Conservation (phyloP, 2,888 invertebrate species). For the Drepana falcataria region DNA sequence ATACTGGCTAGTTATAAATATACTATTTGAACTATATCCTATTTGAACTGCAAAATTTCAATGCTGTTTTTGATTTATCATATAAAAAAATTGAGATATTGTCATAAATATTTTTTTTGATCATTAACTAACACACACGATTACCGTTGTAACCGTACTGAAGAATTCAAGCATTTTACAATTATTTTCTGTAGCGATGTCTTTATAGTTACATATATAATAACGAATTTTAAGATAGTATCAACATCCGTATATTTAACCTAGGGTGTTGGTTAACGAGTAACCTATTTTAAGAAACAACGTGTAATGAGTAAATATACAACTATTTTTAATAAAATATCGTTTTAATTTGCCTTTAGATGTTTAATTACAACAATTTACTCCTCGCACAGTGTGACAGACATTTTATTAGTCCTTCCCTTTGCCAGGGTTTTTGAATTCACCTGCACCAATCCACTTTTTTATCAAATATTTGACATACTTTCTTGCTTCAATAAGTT, state of each 20-base stretch:
- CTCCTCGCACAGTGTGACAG: too few relatives aligned
- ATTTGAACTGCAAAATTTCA: too few relatives aligned
- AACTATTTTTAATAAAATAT: conserved; percentile 46
- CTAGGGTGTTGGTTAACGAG: conserved; percentile 70
- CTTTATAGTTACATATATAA: conserved; percentile 1
- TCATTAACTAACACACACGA: neutral
- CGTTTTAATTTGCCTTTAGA: conserved; percentile 15
- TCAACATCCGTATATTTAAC: conserved; percentile 66
- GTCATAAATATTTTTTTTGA: too few relatives aligned
- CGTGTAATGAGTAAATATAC: conserved; percentile 65
- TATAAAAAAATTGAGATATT: too few relatives aligned
- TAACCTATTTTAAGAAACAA: conserved; percentile 68
- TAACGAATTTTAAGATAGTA: conserved; percentile 28
- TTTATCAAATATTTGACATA: conserved; percentile 56
- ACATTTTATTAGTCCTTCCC: too few relatives aligned
- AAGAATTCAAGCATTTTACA: neutral
- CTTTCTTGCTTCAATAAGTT: conserved; percentile 49
- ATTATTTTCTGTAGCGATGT: neutral
- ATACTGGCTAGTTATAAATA: neutral
- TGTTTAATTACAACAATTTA: too few relatives aligned
- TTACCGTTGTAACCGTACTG: neutral
- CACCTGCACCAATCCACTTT: conserved; percentile 52
- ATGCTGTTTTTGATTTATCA: too few relatives aligned
- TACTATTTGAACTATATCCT: neutral
- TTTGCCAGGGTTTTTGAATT: conserved; percentile 19